phyloP scores from a whole-genome alignment of 1,140 invertebrate genomes.

The Zaprionus africanus region DNA sequence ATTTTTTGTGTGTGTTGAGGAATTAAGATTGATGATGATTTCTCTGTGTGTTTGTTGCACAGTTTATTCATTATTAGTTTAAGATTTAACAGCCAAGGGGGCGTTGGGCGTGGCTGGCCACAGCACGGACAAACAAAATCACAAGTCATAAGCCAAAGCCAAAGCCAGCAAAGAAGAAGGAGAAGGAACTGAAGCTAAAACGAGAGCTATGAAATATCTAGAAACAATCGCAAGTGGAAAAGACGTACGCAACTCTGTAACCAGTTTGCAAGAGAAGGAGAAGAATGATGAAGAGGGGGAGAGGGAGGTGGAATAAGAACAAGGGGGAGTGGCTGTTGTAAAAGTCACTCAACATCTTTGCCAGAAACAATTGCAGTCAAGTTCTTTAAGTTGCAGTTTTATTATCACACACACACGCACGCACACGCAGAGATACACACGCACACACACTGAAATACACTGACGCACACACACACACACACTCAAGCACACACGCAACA shows the following conservation, averaged over 20 bases:
- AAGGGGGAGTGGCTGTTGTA: slow-evolving; percentile 48
- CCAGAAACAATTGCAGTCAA: slow-evolving; percentile 81
- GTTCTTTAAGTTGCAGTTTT: slow-evolving; percentile 81
- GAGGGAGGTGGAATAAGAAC: not conserved
- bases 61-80: slow-evolving; percentile 72
- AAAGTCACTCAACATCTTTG: slow-evolving; percentile 78
- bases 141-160: slow-evolving; percentile 69
- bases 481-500: not conserved
- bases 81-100: slow-evolving; percentile 14
- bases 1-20: slow-evolving; percentile 14
- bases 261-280: slow-evolving; percentile 31
- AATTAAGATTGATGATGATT: slow-evolving; percentile 77
- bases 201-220: slow-evolving; percentile 60
- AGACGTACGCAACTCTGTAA: slow-evolving; percentile 60
- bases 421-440: slow-evolving; percentile 13
- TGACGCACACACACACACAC: not conserved
- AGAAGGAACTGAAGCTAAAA: not conserved
- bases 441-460: slow-evolving; percentile 2
- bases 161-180: not conserved
- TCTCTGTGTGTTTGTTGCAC: not conserved
- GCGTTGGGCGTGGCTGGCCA: slow-evolving; percentile 25
- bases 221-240: slow-evolving; percentile 63
- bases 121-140: slow-evolving; percentile 36
- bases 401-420: slow-evolving; percentile 63
- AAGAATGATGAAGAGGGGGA: not conserved